Evolutionary conservation across 2,888 invertebrate genomes (phyloP).

Genomic region (Exephanes ischioxanthus): DNA sequence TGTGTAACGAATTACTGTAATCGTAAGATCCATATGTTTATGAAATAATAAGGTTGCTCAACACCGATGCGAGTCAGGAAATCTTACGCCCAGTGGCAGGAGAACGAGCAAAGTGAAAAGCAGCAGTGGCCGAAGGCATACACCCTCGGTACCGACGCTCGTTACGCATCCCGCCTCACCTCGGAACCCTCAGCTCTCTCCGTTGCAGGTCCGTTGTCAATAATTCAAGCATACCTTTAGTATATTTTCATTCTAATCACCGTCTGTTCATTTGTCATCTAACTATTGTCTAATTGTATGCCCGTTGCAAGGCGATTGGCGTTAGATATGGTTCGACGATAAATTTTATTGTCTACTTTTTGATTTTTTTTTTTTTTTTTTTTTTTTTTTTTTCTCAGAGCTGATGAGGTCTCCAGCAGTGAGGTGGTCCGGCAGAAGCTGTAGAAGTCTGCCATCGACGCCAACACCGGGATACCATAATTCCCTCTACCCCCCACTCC

Average conservation of each 20-base stretch:
- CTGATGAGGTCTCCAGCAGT: conserved; percentile 86
- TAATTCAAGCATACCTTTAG: conserved; percentile 40
- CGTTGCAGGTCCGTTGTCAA: conserved; percentile 88
- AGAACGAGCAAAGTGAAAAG: conserved; percentile 86
- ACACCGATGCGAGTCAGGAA: conserved; percentile 81
- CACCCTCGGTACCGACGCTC: conserved; percentile 78
- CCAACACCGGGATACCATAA: conserved; percentile 79
- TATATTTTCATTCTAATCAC: conserved; percentile 42
- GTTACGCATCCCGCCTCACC: conserved; percentile 83
- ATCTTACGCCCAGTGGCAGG: conserved; percentile 79
- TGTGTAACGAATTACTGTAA: conserved; percentile 25
- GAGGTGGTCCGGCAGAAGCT: conserved; percentile 83
- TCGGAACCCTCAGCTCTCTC: conserved; percentile 90
- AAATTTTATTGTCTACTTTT: background rate
- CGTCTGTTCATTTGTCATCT: background rate
- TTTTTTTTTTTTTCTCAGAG: conserved; percentile 84
- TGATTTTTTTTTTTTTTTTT: background rate
- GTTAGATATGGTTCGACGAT: background rate
- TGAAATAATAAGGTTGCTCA: conserved; percentile 79
- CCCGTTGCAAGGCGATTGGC: background rate
- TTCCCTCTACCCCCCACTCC: conserved; percentile 83
- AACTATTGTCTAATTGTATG: background rate
- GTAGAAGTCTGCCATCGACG: conserved; percentile 85
- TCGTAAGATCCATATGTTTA: conserved; percentile 37
- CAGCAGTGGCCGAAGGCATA: conserved; percentile 83